Evolutionary conservation across 2,797 vertebrate genomes (phyloP), one percentile per base, ranked within the genome.

Genomic region (Myotis myotis): DNA sequence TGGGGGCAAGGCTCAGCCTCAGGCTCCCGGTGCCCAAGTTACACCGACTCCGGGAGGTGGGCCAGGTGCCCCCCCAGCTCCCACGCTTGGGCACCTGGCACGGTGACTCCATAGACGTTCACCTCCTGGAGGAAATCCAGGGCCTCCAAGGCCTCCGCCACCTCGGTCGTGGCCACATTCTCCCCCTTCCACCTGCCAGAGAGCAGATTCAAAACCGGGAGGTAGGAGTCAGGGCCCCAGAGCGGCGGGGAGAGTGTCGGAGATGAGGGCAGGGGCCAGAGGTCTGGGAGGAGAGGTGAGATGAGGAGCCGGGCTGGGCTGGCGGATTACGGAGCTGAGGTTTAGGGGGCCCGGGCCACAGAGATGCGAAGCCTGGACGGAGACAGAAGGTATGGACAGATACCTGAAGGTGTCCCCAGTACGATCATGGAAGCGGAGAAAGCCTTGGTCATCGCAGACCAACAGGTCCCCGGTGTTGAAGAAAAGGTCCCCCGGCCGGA

Each of bases 151-250:
- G 98, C 97, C 91, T 99, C 98, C 0, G 99, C 98, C 76, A 99
- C 99, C 91, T 99, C 99, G 0, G 99, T 99, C 0, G 99, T 99
- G 96, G 99, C 99, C 11, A 99, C 99, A 0, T 99, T 99, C 93
- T 99, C 99, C 0, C 99, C 99, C 97, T 99, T 99, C 99, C 99
- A 99, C 96, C 99, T 99, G 97, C 2, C 47, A 7, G 90, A 68
- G 25, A 82, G 79, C 36, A 23, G 25, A 41, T 15, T 12, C 41
- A 8, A n/a, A 38, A 6, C 3, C 19, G 13, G 68, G 33, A 57
- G 64, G 13, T 17, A 3, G 66, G 25, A 33, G 41, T 28, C 49
- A 20, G 68, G 66, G 70, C 23, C 57, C 36, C 4, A 4, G 76
- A n/a, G 15, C 5, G 55, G 13, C 1, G 36, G 33, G 20, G 72